phyloP scores from a whole-genome alignment of 2,113 vertebrate species.

The Bambusicola thoracicus region DNA sequence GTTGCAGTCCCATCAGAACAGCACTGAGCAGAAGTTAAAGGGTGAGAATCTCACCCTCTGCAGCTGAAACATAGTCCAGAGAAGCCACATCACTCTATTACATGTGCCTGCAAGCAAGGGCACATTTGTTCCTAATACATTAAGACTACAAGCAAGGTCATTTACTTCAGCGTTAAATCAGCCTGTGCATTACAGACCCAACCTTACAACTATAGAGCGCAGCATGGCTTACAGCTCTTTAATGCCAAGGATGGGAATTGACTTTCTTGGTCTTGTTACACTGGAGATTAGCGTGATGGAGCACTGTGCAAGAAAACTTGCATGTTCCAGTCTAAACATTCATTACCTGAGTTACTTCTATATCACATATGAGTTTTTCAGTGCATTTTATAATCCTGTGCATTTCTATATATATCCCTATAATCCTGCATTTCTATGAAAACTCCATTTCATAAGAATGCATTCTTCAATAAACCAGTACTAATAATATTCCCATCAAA shows the following conservation, averaged over 20 bases:
- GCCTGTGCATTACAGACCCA: neutral
- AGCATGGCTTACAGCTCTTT: accelerated
- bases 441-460: neutral
- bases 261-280: neutral
- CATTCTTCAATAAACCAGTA: neutral
- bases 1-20: neutral
- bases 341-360: neutral
- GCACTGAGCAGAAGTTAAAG: neutral
- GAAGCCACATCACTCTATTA: neutral
- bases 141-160: neutral
- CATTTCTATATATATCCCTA: too few relatives aligned
- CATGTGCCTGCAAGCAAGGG: neutral
- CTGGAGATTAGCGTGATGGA: neutral
- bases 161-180: neutral
- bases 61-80: neutral
- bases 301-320: neutral
- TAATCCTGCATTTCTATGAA: neutral
- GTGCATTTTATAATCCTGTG: neutral
- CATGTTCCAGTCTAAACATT: neutral
- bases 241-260: neutral
- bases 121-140: neutral
- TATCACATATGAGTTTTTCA: neutral
- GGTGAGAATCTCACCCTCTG: neutral
- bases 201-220: neutral
- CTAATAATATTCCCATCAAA: neutral